Base-by-base conservation (phyloP, 2,797 vertebrate species). In the Tarsius wallacei region DNA sequence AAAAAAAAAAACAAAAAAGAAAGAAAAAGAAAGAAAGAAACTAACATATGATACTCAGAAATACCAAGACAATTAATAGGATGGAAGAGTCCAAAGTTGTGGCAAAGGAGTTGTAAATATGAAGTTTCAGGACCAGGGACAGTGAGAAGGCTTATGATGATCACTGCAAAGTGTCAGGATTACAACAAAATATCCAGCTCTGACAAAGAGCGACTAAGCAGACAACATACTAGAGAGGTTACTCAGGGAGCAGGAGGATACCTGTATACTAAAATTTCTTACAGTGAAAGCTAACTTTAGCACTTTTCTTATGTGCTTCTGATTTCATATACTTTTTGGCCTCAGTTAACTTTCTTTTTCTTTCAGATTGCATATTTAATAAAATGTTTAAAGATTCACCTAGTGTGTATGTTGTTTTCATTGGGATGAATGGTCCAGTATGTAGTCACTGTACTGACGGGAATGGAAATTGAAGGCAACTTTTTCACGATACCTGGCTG, bases 41-140 rank as follows among this genome's bases (percentile, higher is more conserved):
- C 42, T 42, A 42, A 42, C 33, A 3, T 3, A 2, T 19, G 59
- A 31, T 24, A 24, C 16, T 36, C 73, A 66, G 7, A 66, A 15
- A 3, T 61, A 5, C 4, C 0, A 16, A 78, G 51, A 53, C 4
- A 24, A 19, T 28, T 49, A 80, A 49, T 49, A 24, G 4, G 16
- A 21, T 47, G 26, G 31, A 55, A 31, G 61, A 64, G 21, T 26
- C 7, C 77, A 1, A 12, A 53, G 3, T 10, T 55, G 3, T 14
- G 28, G 4, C 1, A 51, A 59, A 16, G 2, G 16, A 49, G 9
- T 0, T 42, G 24, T 2, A 33, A 24, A 33, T 24, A 4, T 42
- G 13, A 14, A 3, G 14, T 55, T 91, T 47, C 4, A 63, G 31
- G 7, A 76, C 4, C 13, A 80, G 4, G 1, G 4, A 5, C 4